A percentile compares a stretch with the other conserved stretches of the same genome.
Evolutionary conservation across 2,888 invertebrate species (phyloP).

Genomic region (Microctonus aethiopoides): DNA sequence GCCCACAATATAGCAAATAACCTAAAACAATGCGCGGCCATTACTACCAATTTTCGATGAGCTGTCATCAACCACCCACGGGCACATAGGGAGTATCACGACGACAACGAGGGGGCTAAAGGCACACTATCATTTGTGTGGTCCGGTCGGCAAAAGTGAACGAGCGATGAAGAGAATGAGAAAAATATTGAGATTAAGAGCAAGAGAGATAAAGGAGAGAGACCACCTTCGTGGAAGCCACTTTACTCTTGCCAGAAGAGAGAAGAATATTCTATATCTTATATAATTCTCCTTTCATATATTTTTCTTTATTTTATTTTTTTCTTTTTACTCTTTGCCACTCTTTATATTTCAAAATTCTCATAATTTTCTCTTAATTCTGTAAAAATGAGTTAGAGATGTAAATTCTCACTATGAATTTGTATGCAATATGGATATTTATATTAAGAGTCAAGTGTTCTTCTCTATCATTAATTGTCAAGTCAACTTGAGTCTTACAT

Average conservation of each 20-base stretch:
- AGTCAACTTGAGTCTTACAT: neutral
- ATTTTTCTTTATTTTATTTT: neutral
- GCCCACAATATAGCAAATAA: conserved; percentile 45
- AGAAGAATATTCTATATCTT: conserved; percentile 10
- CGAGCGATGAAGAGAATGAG: neutral
- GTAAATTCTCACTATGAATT: conserved; percentile 3
- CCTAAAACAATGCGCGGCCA: conserved; percentile 52
- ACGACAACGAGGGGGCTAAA: conserved; percentile 28
- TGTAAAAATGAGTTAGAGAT: neutral
- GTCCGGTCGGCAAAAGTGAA: conserved; percentile 41
- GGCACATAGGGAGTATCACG: conserved; percentile 44
- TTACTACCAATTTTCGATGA: conserved; percentile 56
- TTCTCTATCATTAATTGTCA: conserved; percentile 12
- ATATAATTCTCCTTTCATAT: too few species aligned
- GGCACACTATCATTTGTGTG: conserved; percentile 59
- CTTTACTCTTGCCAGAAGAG: conserved; percentile 44
- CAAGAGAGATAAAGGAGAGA: conserved; percentile 38
- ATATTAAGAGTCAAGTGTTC: neutral
- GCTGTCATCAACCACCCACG: conserved; percentile 56
- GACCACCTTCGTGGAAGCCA: conserved; percentile 61
- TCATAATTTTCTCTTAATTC: too few species aligned
- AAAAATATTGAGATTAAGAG: conserved; percentile 19
- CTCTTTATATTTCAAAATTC: conserved; percentile 25
- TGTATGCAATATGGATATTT: neutral
- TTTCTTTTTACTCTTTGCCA: neutral